phyloP scores from a whole-genome alignment of 2,888 invertebrate genomes.

The Schizotus pectinicornis region DNA sequence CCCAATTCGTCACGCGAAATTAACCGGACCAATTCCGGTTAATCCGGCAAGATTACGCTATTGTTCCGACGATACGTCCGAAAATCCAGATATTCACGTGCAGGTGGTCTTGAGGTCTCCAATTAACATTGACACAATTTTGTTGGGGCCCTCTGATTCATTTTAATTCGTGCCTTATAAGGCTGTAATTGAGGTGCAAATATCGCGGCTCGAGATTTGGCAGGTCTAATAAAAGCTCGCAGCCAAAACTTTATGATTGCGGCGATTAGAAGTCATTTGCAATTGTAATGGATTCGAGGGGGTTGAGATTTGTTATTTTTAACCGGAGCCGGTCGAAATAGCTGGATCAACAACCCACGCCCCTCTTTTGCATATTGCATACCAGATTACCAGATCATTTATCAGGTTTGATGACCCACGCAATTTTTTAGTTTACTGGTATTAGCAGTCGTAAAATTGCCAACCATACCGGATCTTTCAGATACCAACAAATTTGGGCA shows the following conservation, averaged over 20 bases:
- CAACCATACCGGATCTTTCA: too few relatives aligned
- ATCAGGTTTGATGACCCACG: too few relatives aligned
- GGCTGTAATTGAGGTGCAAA: slow-evolving; percentile 18
- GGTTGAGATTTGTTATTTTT: background rate
- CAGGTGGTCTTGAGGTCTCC: slow-evolving; percentile 18
- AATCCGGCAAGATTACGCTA: background rate
- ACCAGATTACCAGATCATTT: too few relatives aligned
- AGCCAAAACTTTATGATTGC: too few relatives aligned
- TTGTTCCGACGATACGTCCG: background rate
- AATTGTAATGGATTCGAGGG: background rate
- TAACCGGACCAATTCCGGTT: background rate
- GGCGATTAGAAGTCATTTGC: too few relatives aligned
- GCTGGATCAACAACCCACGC: background rate
- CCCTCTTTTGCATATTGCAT: slow-evolving; percentile 20
- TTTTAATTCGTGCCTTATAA: slow-evolving; percentile 13
- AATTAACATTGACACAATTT: slow-evolving; percentile 24
- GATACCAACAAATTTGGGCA: too few relatives aligned
- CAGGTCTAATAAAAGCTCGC: too few relatives aligned
- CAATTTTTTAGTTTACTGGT: too few relatives aligned
- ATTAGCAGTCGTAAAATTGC: too few relatives aligned
- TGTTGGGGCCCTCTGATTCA: slow-evolving; percentile 11
- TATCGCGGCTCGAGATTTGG: slow-evolving; percentile 1
- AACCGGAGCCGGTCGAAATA: too few relatives aligned
- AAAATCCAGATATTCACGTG: background rate
- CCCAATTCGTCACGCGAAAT: background rate